Evolutionary conservation across 2,888 invertebrate genomes (phyloP).

Genomic region (Graphium colonna): DNA sequence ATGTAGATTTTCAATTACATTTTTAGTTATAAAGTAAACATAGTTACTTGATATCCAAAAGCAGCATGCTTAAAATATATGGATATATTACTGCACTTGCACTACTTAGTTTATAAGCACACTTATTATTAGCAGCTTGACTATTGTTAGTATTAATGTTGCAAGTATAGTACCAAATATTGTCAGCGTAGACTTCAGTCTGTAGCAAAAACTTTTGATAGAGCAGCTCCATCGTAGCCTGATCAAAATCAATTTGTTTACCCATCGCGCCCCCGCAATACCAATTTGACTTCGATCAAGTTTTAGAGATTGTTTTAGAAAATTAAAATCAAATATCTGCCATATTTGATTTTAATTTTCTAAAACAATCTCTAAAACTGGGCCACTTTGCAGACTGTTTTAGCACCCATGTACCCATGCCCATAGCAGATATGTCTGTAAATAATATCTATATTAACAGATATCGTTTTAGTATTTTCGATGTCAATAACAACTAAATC

Average conservation of each 20-base stretch:
- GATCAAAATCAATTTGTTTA: conserved; percentile 33
- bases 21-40: too few relatives aligned
- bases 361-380: conserved; percentile 14
- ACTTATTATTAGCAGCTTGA: not conserved
- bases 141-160: not conserved
- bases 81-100: too few relatives aligned
- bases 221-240: not conserved
- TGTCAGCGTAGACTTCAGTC: conserved; percentile 1
- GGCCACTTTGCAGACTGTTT: too few relatives aligned
- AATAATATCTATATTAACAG: too few relatives aligned
- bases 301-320: conserved; percentile 14
- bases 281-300: conserved; percentile 38
- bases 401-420: not conserved
- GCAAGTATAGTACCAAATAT: not conserved
- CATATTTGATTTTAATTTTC: not conserved
- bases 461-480: too few relatives aligned
- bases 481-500: too few relatives aligned
- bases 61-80: too few relatives aligned
- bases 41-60: too few relatives aligned
- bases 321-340: not conserved
- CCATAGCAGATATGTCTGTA: too few relatives aligned
- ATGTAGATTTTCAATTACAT: too few relatives aligned
- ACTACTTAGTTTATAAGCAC: too few relatives aligned
- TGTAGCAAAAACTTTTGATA: not conserved
- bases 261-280: conserved; percentile 24